Evolutionary conservation across 2,113 vertebrate species (phyloP).

Genomic region (Leptosomus discolor): DNA sequence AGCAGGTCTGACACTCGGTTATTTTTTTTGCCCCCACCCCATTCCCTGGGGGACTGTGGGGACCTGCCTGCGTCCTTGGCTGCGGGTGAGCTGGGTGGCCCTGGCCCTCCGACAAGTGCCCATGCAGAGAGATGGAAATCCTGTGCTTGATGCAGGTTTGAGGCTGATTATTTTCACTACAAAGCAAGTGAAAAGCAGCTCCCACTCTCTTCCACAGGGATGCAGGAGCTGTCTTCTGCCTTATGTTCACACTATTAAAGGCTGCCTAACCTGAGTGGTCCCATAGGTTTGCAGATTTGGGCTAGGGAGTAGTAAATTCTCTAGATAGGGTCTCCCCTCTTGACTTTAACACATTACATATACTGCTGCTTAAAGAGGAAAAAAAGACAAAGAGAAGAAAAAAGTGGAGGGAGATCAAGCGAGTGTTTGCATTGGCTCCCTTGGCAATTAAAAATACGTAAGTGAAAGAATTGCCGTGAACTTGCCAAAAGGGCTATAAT

Average conservation of each 20-base stretch:
- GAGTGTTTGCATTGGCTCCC: background rate
- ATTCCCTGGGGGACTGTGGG: background rate
- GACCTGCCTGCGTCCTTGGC: background rate
- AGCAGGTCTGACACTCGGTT: background rate
- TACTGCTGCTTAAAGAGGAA: background rate
- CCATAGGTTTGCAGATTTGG: background rate
- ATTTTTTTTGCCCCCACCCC: background rate
- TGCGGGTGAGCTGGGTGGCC: background rate
- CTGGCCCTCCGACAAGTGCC: accelerated
- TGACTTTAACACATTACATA: background rate
- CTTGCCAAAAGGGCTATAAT: conserved; percentile 7
- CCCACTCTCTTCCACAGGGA: background rate
- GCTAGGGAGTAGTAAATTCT: background rate
- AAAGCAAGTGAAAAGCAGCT: background rate
- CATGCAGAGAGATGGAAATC: background rate
- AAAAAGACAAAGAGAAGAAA: accelerated
- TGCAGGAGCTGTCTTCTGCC: background rate
- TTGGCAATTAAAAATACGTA: background rate
- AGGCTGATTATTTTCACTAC: background rate
- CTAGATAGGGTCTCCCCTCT: background rate
- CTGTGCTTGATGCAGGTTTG: background rate
- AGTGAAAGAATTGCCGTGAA: conserved; percentile 22
- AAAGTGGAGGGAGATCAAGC: background rate
- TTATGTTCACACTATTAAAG: background rate
- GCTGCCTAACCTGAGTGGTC: background rate